Conservation (phyloP, 2,888 invertebrate genomes). For the Melanostoma mellinum region DNA sequence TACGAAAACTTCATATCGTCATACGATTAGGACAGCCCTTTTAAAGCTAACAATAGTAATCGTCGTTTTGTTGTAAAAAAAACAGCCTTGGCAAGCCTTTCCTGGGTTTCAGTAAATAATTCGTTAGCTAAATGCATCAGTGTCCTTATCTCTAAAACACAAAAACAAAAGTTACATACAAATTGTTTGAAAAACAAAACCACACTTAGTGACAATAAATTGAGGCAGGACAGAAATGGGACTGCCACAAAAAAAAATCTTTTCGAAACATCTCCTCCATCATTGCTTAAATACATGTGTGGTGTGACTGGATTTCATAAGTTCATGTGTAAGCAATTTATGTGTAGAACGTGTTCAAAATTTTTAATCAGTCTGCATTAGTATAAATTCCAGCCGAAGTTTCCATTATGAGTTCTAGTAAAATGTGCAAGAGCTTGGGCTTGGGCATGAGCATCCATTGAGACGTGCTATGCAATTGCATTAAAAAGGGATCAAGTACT, state of each 20-base stretch:
- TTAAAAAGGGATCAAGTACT: conserved; percentile 69
- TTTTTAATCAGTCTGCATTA: conserved; percentile 66
- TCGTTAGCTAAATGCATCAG: too few relatives aligned
- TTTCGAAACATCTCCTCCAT: conserved; percentile 29
- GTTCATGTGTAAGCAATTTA: conserved; percentile 65
- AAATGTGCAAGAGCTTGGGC: conserved; percentile 2
- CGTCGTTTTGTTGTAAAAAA: too few relatives aligned
- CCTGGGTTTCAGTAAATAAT: too few relatives aligned
- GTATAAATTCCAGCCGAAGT: conserved; percentile 32
- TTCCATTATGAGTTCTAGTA: conserved; percentile 43
- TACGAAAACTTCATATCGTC: too few relatives aligned
- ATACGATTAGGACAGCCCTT: too few relatives aligned
- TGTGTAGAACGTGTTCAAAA: conserved; percentile 62
- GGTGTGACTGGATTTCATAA: conserved; percentile 64
- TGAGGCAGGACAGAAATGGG: neutral
- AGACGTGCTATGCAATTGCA: conserved; percentile 60
- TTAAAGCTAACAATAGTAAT: too few relatives aligned
- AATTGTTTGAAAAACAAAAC: neutral
- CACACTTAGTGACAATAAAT: conserved; percentile 14
- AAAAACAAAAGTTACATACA: neutral
- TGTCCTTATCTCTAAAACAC: too few relatives aligned
- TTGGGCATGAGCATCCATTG: neutral
- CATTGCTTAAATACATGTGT: conserved; percentile 19
- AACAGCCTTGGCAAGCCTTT: too few relatives aligned
- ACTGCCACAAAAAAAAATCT: conserved; percentile 35